phyloP scores from a whole-genome alignment of 2,888 invertebrate genomes.

The Dryomyza anilis region DNA sequence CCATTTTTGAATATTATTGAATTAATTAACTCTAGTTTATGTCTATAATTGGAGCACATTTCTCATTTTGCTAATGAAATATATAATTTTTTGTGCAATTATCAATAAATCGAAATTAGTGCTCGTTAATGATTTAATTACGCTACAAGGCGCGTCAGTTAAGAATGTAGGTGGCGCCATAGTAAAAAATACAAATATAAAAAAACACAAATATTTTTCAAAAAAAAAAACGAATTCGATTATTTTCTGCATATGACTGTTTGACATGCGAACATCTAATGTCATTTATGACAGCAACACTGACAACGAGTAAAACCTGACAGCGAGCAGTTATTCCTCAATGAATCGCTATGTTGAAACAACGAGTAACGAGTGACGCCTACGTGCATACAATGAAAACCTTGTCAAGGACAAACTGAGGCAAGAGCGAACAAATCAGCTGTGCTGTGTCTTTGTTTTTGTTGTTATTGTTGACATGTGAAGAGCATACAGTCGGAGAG shows the following conservation, averaged over 20 bases:
- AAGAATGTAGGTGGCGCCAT: background rate
- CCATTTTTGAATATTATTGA: no score
- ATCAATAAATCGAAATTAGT: no score
- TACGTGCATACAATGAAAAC: constrained; percentile 34
- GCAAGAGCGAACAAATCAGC: constrained; percentile 17
- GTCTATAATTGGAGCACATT: no score
- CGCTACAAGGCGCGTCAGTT: no score
- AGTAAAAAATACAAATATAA: background rate
- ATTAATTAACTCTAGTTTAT: no score
- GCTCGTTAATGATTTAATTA: no score
- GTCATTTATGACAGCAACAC: background rate
- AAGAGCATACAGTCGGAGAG: background rate
- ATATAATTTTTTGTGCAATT: no score
- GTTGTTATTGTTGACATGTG: background rate
- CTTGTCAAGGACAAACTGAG: constrained; percentile 52
- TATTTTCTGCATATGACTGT: background rate
- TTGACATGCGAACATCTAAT: constrained; percentile 13
- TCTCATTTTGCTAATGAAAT: no score
- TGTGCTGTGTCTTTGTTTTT: background rate
- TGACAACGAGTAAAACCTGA: background rate
- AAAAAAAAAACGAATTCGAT: background rate
- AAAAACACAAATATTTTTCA: background rate
- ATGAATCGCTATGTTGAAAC: background rate
- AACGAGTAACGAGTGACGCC: constrained; percentile 3
- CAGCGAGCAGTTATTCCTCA: background rate